Percentiles rank a stretch among this genome's conserved stretches.
Evolutionary conservation across 2,888 invertebrate species (phyloP).

Genomic region (Serripes groenlandicus): DNA sequence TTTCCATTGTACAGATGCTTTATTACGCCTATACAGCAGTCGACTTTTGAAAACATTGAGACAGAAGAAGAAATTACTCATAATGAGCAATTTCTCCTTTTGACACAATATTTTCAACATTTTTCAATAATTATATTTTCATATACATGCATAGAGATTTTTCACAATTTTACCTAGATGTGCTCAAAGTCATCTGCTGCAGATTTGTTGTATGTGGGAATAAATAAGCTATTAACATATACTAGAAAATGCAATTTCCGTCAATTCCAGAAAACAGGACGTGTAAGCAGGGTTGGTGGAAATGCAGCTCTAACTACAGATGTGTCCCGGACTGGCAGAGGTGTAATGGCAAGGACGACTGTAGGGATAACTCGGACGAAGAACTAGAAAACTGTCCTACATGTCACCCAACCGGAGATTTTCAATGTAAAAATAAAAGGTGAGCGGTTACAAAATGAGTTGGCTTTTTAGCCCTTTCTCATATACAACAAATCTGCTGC

Average conservation of each 20-base stretch:
- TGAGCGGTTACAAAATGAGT: too few species aligned
- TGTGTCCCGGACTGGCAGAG: conserved; percentile 99
- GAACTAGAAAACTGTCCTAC: conserved; percentile 95
- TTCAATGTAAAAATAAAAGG: conserved; percentile 96
- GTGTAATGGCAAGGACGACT: conserved; percentile 99
- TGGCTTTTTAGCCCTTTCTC: too few species aligned
- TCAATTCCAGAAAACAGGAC: conserved; percentile 92
- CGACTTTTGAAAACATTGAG: background rate
- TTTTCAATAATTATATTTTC: too few species aligned
- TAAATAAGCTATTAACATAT: too few species aligned
- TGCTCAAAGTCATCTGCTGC: too few species aligned
- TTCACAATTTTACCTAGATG: too few species aligned
- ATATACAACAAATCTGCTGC: too few species aligned
- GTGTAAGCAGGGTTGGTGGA: conserved; percentile 97
- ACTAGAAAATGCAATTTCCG: too few species aligned
- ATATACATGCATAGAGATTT: too few species aligned
- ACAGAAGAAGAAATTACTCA: background rate
- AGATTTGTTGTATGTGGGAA: too few species aligned
- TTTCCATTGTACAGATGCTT: too few species aligned
- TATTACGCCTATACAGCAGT: too few species aligned
- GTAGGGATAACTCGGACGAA: conserved; percentile 97
- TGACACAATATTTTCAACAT: background rate
- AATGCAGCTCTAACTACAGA: conserved; percentile 97
- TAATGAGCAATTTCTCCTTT: background rate
- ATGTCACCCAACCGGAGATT: conserved; percentile 95